Base-by-base conservation (phyloP, 2,113 vertebrate genomes). In the Melanerpes formicivorus region DNA sequence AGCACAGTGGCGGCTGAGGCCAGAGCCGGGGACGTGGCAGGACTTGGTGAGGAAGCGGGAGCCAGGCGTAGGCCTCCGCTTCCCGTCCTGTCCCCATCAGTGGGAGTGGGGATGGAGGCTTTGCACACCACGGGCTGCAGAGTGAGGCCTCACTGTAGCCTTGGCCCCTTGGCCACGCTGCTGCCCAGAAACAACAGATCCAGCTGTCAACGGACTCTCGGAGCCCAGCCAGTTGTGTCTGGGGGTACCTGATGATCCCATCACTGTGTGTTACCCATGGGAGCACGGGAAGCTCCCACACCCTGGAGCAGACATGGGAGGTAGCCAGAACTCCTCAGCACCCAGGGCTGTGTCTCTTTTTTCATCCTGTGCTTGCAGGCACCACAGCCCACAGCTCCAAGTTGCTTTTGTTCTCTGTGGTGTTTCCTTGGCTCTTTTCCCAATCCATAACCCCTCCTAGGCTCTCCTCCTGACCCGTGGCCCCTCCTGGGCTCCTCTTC, bases 311-410 rank as follows among this genome's bases (percentile, higher is more conserved):
- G 34, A 40, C 32, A 1, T 6, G 44, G 79, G 55, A 90, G 73
- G 42, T 1, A 0, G 16, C 56, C 0, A 4, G 83, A 22, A 54
- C 60, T 79, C 67, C 48, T 52, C 9, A 2, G 12, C 2, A 1
- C 4, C 7, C 2, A 0, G 16, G 4, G 6, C 2, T 13, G 1
- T 0, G 2, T 59, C 40, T 74, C 13, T 22, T 71, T 48, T 56
- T 60, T 62, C 70, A 10, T 5, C 58, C 70, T 1, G 0, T 0
- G 0, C 26, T 1, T 3, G 19, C 3, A 3, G 29, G n/a, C 22
- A 17, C 69, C 19, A 4, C 26, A 29, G 77, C 65, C 60, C 70
- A 67, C 1, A 1, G 26, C 77, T 66, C 73, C 0, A 0, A 15
- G 42, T 5, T 25, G 55, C 75, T 80, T 93, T 93, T 87, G 27